phyloP scores from a whole-genome alignment of 2,888 invertebrate species.

The Drosophila kokeensis region DNA sequence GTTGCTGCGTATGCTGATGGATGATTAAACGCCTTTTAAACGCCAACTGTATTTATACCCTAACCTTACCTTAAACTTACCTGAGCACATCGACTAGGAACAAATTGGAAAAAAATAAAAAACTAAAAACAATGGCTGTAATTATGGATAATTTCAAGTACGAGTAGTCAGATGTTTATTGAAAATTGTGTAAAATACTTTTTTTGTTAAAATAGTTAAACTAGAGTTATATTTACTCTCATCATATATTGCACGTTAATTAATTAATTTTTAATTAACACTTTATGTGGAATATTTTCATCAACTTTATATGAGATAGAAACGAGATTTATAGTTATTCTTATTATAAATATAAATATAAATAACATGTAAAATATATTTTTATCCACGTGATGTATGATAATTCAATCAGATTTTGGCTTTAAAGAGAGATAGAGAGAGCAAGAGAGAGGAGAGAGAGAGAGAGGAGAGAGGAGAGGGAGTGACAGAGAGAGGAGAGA shows the following conservation, averaged over 20 bases:
- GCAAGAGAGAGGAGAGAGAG: no score
- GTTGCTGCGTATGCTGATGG: constrained; percentile 5
- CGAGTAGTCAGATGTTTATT: background rate
- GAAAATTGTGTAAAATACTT: background rate
- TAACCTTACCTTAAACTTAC: background rate
- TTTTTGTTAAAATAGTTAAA: background rate
- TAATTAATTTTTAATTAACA: background rate
- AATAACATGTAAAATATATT: background rate
- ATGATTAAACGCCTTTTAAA: constrained; percentile 16
- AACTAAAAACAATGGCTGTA: background rate
- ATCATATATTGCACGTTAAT: background rate
- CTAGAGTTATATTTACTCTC: background rate
- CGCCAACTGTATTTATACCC: background rate
- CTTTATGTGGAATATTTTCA: background rate
- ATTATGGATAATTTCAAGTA: background rate
- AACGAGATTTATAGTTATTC: background rate
- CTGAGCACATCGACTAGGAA: background rate
- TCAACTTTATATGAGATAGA: background rate
- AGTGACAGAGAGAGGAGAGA: background rate
- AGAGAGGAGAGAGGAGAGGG: background rate
- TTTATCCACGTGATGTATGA: background rate
- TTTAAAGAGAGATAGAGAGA: background rate
- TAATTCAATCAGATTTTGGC: background rate
- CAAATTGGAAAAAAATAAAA: background rate
- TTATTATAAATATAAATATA: background rate